A percentile compares a stretch with the other conserved stretches of the same genome.
phyloP scores from a whole-genome alignment of 2,888 invertebrate species.

The Parapristionchus giblindavisi region DNA sequence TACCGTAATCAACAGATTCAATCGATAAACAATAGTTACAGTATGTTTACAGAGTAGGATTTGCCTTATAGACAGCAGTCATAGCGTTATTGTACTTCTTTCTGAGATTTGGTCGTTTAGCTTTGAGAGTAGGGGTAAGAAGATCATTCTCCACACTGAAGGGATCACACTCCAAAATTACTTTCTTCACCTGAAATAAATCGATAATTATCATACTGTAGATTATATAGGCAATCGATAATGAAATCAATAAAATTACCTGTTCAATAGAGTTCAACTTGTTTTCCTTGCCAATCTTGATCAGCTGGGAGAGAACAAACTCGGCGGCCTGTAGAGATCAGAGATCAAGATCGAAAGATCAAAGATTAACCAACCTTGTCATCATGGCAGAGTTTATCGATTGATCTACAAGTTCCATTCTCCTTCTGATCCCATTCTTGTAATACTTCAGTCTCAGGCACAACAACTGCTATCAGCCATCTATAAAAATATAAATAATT shows the following conservation, averaged over 20 bases:
- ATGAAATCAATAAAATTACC: constrained; percentile 76
- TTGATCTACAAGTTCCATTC: constrained; percentile 43
- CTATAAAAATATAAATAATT: constrained; percentile 72
- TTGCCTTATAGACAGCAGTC: constrained; percentile 53
- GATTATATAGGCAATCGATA: neutral
- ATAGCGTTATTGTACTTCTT: constrained; percentile 60
- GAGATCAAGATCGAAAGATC: neutral
- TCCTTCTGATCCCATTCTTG: constrained; percentile 79
- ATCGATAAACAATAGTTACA: neutral
- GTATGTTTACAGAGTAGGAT: constrained; percentile 37
- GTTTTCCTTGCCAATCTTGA: constrained; percentile 85
- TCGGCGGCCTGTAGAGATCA: constrained; percentile 46
- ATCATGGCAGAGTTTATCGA: constrained; percentile 57
- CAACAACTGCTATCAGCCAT: constrained; percentile 90
- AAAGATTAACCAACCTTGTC: constrained; percentile 46
- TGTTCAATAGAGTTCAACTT: constrained; percentile 96
- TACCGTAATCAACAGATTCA: too few relatives aligned
- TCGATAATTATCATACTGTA: neutral
- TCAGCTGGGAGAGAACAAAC: constrained; percentile 86
- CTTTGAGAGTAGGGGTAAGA: constrained; percentile 92
- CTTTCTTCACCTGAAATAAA: constrained; percentile 76
- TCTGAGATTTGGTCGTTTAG: constrained; percentile 65
- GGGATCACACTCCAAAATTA: constrained; percentile 91
- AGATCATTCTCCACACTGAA: constrained; percentile 96
- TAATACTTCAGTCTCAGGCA: constrained; percentile 91